Percentiles rank a stretch among this genome's conserved stretches.
Conservation (phyloP, 2,797 vertebrate species). For the Sebastes cheni region DNA sequence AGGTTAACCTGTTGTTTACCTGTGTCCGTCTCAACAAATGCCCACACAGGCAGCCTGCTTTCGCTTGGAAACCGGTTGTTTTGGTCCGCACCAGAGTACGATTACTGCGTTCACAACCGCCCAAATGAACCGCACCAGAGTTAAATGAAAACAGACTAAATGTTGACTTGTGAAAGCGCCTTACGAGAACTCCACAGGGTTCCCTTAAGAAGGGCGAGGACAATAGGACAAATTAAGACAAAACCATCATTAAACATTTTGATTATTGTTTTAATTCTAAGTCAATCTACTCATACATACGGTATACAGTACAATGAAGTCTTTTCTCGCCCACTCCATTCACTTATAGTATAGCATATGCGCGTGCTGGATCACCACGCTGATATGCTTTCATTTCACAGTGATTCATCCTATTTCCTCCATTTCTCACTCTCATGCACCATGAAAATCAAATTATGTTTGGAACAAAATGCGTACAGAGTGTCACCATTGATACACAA, state of each 20-base stretch:
- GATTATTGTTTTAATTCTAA: neutral
- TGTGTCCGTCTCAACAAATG: too few species aligned
- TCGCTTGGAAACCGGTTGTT: too few species aligned
- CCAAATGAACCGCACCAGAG: too few species aligned
- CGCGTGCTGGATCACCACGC: constrained; percentile 1
- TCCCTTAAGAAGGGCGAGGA: neutral
- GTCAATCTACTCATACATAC: neutral
- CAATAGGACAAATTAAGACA: neutral
- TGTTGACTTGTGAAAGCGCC: too few species aligned
- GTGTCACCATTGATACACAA: constrained; percentile 36
- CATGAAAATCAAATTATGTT: constrained; percentile 49
- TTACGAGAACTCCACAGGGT: neutral
- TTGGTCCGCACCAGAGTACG: neutral
- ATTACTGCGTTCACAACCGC: too few species aligned
- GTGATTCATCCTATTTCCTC: constrained; percentile 43
- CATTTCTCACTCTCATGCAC: constrained; percentile 21
- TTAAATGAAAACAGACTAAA: too few species aligned
- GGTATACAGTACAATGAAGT: neutral
- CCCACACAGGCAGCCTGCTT: too few species aligned
- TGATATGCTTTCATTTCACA: constrained; percentile 39
- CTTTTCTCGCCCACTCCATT: neutral
- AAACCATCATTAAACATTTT: neutral
- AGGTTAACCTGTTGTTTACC: too few species aligned
- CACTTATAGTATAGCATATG: neutral
- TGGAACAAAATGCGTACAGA: constrained; percentile 49